Evolutionary conservation across 2,888 invertebrate genomes (phyloP).

Genomic region (Drymonia ruficornis): DNA sequence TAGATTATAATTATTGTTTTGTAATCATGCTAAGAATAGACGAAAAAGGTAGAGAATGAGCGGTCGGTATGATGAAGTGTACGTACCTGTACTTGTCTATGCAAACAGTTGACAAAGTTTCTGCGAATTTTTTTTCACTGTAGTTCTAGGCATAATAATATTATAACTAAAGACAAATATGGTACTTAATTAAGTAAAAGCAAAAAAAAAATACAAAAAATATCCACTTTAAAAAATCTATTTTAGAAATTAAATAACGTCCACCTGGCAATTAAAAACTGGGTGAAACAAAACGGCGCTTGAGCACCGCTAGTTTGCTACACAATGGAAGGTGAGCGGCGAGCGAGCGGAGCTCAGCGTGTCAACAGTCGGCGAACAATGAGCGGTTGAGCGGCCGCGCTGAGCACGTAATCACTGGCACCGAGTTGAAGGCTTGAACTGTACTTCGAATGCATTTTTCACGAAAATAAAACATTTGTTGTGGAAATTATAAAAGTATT

Average conservation of each 20-base stretch:
- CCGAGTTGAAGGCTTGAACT: slow-evolving; percentile 10
- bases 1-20: too few relatives aligned
- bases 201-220: not conserved
- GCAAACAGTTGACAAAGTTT: too few relatives aligned
- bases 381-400: slow-evolving; percentile 31
- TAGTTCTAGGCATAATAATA: too few relatives aligned
- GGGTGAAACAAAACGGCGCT: slow-evolving; percentile 29
- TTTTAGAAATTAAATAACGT: slow-evolving; percentile 12
- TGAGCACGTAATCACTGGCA: slow-evolving; percentile 40
- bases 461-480: not conserved
- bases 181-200: not conserved
- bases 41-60: too few relatives aligned
- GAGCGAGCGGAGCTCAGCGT: slow-evolving; percentile 16
- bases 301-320: slow-evolving; percentile 43
- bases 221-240: not conserved
- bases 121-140: too few relatives aligned
- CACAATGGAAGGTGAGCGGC: slow-evolving; percentile 31
- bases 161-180: too few relatives aligned
- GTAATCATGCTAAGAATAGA: too few relatives aligned
- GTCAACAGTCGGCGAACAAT: slow-evolving; percentile 45
- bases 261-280: slow-evolving; percentile 31
- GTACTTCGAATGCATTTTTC: slow-evolving; percentile 1
- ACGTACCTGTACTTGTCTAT: too few relatives aligned
- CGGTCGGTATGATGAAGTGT: too few relatives aligned
- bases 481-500: too few relatives aligned